Percentiles rank a stretch among this genome's conserved stretches.
Evolutionary conservation across 1,140 invertebrate species (phyloP).

Genomic region (Doryteuthis pealeii): DNA sequence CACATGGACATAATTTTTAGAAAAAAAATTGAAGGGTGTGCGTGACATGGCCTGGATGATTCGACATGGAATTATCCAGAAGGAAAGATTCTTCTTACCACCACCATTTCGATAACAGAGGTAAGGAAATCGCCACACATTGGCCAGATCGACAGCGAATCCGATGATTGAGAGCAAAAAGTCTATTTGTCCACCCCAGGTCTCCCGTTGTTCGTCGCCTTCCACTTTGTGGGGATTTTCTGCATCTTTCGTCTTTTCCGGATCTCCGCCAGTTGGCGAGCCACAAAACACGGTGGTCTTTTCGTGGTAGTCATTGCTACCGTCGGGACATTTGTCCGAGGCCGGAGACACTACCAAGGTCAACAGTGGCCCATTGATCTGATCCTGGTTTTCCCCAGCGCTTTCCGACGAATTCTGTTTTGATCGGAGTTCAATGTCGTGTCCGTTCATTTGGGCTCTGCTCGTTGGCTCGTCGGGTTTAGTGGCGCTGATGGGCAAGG

Average conservation of each 20-base stretch:
- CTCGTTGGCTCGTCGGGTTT: not conserved
- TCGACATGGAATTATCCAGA: not conserved
- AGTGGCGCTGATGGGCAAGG: no score
- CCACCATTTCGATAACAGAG: conserved; percentile 9
- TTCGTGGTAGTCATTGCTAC: not conserved
- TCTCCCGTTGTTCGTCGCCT: not conserved
- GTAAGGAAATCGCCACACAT: conserved; percentile 12
- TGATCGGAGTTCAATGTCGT: not conserved
- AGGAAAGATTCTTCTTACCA: no score
- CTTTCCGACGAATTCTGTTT: not conserved
- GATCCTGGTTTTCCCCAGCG: not conserved
- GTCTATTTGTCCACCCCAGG: conserved; percentile 6
- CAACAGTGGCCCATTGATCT: not conserved
- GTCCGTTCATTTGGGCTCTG: not conserved
- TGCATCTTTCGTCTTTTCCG: not conserved
- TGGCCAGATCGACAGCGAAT: conserved; percentile 9
- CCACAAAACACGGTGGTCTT: not conserved
- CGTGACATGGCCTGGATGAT: no score
- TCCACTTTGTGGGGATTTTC: not conserved
- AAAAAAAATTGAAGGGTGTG: no score
- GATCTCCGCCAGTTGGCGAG: not conserved
- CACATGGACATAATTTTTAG: no score
- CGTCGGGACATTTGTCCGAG: not conserved
- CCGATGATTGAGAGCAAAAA: conserved; percentile 9
- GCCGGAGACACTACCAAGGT: not conserved